Evolutionary conservation across 1,140 invertebrate species (phyloP), one percentile per base, ranked within the genome.

Genomic region (Dreissena rostriformis): DNA sequence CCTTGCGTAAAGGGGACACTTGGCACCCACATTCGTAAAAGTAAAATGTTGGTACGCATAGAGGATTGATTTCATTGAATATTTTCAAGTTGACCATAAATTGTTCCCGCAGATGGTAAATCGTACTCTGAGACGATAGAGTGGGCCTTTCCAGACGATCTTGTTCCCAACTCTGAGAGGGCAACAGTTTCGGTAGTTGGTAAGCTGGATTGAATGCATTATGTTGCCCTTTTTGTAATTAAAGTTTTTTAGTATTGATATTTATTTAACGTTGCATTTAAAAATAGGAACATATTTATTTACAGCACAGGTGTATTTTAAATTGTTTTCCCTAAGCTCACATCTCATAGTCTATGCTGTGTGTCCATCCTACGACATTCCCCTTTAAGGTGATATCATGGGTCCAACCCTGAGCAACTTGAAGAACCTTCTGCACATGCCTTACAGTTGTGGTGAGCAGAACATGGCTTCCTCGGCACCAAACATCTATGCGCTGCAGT

Each of bases 401-500:
- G 93, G 93, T 0, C 90, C 91, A 39, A 88, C 93, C 12, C 81
- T 93, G 26, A 87, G 88, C n/a, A 92, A 92, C 81, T 84, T 94
- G 10, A 90, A 93, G 39, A 95, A 95, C 86, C 93, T 99, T 15
- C 95, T 99, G 12, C 90, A 90, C 71, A 95, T 98, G 94, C 98
- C 98, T 0, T 96, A 96, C 78, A 97, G 97, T 0, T 99, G 98
- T 94, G 98, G 98, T 14, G 98, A 99, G 94, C 98, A 99, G 93
- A 99, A 98, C 88, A 97, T 99, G 96, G 94, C 98, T 0, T 96
- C 97, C 85, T 97, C 98, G 82, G 96, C 98, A 17, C 97, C 98
- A 1, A 98, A 98, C 91, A 96, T 99, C 88, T 96, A 98, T 71
- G 95, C 97, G 66, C 92, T 98, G 14, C 95, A 98, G 85, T 99